A percentile compares a stretch with the other conserved stretches of the same genome.
These are phyloP conservation scores for Ferrisia virgata DNA, from an alignment of 2,888 invertebrate genomes.

Conservation along the genomic window DNA sequence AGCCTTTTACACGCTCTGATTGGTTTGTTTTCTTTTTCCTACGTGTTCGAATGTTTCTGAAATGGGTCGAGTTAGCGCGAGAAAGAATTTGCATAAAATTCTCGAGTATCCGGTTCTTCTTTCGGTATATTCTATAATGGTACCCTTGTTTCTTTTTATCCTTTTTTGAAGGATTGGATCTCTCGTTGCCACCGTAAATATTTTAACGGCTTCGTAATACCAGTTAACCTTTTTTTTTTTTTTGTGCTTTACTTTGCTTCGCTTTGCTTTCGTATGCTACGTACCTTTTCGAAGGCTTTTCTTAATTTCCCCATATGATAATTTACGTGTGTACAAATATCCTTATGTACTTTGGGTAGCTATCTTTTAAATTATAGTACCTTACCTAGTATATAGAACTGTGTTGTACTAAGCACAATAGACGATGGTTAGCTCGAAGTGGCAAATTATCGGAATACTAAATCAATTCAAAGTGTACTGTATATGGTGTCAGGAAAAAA, in stretches of 20 bases:
- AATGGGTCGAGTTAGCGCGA: slow-evolving; percentile 33
- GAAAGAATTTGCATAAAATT: slow-evolving; percentile 34
- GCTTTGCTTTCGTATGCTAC: no score
- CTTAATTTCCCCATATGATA: not conserved
- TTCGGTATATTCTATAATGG: no score
- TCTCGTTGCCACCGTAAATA: slow-evolving; percentile 24
- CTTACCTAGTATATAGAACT: no score
- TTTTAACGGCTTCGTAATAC: slow-evolving; percentile 37
- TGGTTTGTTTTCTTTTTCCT: not conserved
- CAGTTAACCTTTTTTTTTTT: slow-evolving; percentile 39
- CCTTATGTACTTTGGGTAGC: no score
- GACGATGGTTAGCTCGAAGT: slow-evolving; percentile 19
- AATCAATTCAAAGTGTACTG: slow-evolving; percentile 29
- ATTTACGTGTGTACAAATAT: no score
- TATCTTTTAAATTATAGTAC: not conserved
- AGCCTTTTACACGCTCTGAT: slow-evolving; percentile 16
- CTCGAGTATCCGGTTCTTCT: slow-evolving; percentile 42
- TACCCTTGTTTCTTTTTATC: not conserved
- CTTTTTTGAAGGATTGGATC: not conserved
- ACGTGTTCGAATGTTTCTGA: slow-evolving; percentile 12
- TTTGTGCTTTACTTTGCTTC: no score
- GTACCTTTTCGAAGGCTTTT: not conserved
- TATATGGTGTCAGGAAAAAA: not conserved
- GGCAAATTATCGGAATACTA: slow-evolving; percentile 35
- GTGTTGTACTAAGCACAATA: not conserved